A percentile compares a stretch with the other conserved stretches of the same genome.
phyloP scores from a whole-genome alignment of 2,888 invertebrate species.

The Agriopis aurantiaria region DNA sequence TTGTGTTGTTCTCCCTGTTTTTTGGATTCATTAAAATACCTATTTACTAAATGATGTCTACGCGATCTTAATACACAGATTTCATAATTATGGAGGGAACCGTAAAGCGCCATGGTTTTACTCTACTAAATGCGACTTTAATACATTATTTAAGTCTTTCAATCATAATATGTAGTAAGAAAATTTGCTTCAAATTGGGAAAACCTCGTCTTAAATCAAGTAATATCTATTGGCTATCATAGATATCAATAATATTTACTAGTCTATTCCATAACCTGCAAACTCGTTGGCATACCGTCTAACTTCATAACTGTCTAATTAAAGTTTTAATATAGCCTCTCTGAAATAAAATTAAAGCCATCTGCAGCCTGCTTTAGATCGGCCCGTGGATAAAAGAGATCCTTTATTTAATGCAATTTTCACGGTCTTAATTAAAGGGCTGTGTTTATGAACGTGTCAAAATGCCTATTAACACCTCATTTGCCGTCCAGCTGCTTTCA shows the following conservation, averaged over 20 bases:
- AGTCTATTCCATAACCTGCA: not conserved
- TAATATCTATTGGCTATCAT: not conserved
- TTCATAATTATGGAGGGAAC: too few species aligned
- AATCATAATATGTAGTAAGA: too few species aligned
- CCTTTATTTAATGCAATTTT: conserved; percentile 14
- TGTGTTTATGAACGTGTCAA: conserved; percentile 6
- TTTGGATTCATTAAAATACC: too few species aligned
- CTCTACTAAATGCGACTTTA: too few species aligned
- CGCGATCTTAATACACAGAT: too few species aligned
- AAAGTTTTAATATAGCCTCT: conserved; percentile 11
- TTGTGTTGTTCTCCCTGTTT: too few species aligned
- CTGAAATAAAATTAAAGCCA: conserved; percentile 33
- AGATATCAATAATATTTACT: not conserved
- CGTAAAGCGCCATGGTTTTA: too few species aligned
- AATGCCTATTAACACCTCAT: not conserved
- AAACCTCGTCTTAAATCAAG: too few species aligned
- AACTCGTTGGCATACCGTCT: conserved; percentile 4
- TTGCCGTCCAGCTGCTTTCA: not conserved
- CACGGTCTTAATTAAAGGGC: conserved; percentile 10
- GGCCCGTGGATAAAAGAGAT: conserved; percentile 15
- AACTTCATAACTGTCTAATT: conserved; percentile 15
- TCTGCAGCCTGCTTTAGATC: conserved; percentile 12
- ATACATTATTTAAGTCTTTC: too few species aligned
- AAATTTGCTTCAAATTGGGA: too few species aligned
- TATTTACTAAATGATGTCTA: too few species aligned